These are phyloP conservation scores for Galaxias olidus DNA, from an alignment of 2,797 vertebrate species.

Conservation along the genomic window DNA sequence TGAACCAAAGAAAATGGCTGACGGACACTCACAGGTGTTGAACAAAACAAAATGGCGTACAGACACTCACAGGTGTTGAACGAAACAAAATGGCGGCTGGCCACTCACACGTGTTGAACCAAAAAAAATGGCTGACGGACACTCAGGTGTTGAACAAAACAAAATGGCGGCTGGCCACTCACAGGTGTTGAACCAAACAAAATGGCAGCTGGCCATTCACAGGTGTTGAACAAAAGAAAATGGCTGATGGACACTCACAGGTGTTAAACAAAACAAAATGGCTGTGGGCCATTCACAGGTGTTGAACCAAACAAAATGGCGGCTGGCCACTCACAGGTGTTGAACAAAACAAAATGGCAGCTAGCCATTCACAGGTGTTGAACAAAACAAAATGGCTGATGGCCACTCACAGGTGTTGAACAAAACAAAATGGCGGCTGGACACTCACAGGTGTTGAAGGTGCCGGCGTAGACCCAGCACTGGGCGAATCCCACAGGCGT, in stretches of 20 bases:
- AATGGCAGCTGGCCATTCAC: no score
- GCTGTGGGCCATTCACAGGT: no score
- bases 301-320: no score
- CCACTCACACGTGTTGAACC: no score
- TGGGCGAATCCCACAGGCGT: slow-evolving; percentile 82
- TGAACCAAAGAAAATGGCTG: background rate
- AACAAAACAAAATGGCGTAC: background rate
- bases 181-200: no score
- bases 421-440: background rate
- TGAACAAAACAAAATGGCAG: background rate
- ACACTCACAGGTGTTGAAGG: slow-evolving; percentile 90
- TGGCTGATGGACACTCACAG: no score
- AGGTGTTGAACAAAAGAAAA: no score
- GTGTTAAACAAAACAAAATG: no score
- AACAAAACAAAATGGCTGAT: background rate
- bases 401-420: slow-evolving; percentile 68
- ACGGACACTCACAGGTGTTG: slow-evolving; percentile 68
- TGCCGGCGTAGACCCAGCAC: slow-evolving; percentile 94
- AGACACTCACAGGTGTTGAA: slow-evolving; percentile 87
- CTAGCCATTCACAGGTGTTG: background rate
- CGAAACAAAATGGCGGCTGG: no score
- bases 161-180: no score
- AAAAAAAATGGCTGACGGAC: no score
- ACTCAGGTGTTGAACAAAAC: background rate
- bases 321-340: background rate